A percentile compares a stretch with the other conserved stretches of the same genome.
Conservation (phyloP, 2,888 invertebrate species). For the Synanthedon andrenaeformis region DNA sequence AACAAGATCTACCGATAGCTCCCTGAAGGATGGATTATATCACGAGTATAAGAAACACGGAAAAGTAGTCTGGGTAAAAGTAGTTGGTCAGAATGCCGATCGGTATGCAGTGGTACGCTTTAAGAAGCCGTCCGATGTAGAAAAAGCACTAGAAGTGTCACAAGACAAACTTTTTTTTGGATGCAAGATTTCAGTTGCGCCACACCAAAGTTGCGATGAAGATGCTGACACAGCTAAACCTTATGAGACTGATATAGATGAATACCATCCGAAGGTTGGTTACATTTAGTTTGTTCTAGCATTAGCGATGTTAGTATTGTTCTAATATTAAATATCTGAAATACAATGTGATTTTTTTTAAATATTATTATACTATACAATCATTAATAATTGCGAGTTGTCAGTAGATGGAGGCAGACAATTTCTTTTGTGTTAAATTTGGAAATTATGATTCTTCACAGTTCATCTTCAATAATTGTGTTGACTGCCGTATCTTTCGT, state of each 20-base stretch:
- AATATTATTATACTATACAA: too few species aligned
- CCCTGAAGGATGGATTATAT: constrained; percentile 96
- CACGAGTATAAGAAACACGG: constrained; percentile 99
- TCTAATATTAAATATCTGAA: too few species aligned
- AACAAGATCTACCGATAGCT: constrained; percentile 90
- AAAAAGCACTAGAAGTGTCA: constrained; percentile 94
- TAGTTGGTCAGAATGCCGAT: constrained; percentile 91
- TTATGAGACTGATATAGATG: constrained; percentile 95
- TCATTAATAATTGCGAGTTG: too few species aligned
- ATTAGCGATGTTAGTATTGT: not conserved
- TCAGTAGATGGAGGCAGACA: too few species aligned
- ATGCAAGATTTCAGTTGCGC: constrained; percentile 94
- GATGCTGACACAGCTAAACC: constrained; percentile 88
- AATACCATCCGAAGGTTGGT: constrained; percentile 89
- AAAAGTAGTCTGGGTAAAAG: constrained; percentile 95
- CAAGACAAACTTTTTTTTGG: constrained; percentile 98
- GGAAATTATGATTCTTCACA: too few species aligned
- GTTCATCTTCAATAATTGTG: too few species aligned
- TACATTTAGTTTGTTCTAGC: not conserved
- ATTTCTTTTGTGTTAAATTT: too few species aligned
- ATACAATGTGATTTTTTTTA: too few species aligned
- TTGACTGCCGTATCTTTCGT: too few species aligned
- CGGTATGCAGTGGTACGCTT: constrained; percentile 93
- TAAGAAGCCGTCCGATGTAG: constrained; percentile 97
- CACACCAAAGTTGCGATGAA: constrained; percentile 92